These are phyloP conservation scores for Pantherophis guttatus DNA, from an alignment of 2,113 vertebrate genomes.

Conservation along the genomic window DNA sequence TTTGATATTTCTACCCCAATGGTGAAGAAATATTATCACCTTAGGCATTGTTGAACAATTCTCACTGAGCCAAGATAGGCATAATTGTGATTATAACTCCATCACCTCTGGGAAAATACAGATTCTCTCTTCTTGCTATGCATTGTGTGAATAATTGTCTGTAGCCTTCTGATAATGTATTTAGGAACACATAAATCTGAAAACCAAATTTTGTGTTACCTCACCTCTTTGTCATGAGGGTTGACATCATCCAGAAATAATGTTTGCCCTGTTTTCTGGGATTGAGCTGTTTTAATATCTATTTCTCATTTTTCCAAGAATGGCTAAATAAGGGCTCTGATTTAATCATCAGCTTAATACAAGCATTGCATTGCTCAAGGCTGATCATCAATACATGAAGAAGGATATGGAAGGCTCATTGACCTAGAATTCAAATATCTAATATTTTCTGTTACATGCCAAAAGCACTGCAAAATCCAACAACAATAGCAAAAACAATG, in stretches of 20 bases:
- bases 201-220: conserved; percentile 33
- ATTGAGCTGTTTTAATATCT: background rate
- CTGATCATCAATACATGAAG: background rate
- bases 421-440: background rate
- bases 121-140: background rate
- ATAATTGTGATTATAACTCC: background rate
- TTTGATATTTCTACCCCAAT: background rate
- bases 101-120: background rate
- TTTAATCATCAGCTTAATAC: background rate
- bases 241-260: background rate
- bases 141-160: background rate
- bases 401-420: background rate
- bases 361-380: background rate
- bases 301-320: background rate
- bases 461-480: background rate
- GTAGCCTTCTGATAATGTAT: background rate
- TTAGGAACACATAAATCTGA: conserved; percentile 48
- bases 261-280: background rate
- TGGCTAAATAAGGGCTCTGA: background rate
- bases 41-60: background rate
- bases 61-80: background rate
- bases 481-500: background rate
- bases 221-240: conserved; percentile 22
- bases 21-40: background rate
- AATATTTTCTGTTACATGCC: background rate